Percentiles rank a stretch among this genome's conserved stretches.
Evolutionary conservation across 2,113 vertebrate species (phyloP).

Genomic region (Boulengeromyrus knoepffleri): DNA sequence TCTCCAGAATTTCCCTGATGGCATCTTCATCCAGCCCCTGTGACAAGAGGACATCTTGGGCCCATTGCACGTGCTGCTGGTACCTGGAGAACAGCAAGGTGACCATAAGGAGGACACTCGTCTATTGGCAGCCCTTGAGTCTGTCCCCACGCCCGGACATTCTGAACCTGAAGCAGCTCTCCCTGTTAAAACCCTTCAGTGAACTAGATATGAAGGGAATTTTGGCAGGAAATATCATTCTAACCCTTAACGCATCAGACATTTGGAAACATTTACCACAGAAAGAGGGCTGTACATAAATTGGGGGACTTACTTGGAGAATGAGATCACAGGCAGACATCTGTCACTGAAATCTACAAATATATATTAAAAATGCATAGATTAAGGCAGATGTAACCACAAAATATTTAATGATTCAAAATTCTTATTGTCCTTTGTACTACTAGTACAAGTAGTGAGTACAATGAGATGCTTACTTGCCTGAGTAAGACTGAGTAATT

Average conservation of each 20-base stretch:
- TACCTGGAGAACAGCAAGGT: constrained; percentile 58
- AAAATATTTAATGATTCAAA: background rate
- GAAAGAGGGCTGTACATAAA: background rate
- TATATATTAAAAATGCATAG: constrained; percentile 26
- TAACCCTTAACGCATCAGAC: background rate
- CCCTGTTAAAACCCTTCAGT: background rate
- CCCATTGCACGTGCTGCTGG: constrained; percentile 64
- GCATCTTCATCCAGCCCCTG: constrained; percentile 64
- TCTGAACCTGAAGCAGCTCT: background rate
- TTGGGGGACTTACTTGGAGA: constrained; percentile 67
- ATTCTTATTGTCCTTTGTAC: background rate
- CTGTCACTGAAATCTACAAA: constrained; percentile 60
- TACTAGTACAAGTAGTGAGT: background rate
- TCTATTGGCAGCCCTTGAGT: background rate
- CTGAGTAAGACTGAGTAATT: background rate
- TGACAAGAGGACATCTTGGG: constrained; percentile 49
- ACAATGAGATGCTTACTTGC: background rate
- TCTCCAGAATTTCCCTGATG: constrained; percentile 46
- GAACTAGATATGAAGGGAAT: background rate
- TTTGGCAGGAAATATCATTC: background rate
- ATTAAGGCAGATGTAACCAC: constrained; percentile 20
- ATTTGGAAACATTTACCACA: background rate
- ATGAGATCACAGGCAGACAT: constrained; percentile 68
- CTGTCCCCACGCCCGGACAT: background rate
- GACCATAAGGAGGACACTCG: background rate